Base-by-base conservation (phyloP, 1,140 invertebrate genomes). In the Brachionus koreanus region DNA sequence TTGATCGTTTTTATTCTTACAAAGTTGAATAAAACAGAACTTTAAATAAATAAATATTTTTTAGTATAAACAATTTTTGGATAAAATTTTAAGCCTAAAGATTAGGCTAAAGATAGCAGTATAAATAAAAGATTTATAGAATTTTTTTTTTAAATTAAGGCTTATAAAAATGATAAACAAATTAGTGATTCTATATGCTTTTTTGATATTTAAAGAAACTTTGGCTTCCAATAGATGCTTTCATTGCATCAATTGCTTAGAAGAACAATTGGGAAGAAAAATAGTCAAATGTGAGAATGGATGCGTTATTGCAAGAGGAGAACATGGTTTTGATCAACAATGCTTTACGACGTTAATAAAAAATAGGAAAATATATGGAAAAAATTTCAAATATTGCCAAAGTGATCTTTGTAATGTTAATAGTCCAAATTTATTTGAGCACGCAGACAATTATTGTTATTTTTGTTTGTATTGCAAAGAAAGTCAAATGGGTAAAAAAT, bases 11-110 rank as follows among this genome's bases (percentile, higher is more conserved):
- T 13, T 82, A 19, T 82, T 49, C 43, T 49, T 82, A 65, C 19
- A 46, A 82, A 65, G 57, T 82, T 65, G 79, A 82, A 82, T 82
- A 82, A 42, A 23, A 57, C 16, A 19, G 9, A 35, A n/a, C 29
- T 23, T 42, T 72, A 43, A 16, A 5, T 72, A 37, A 39, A 39
- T 37, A 72, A 39, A 72, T 16, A 72, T 42, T 72, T 39, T 12
- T 35, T 16, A 19, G 1, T 37, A 35, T 33, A 69, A 69, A 69
- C 25, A 69, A 35, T 33, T 72, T 65, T 65, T 65, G 13, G 25
- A n/a, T 65, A 33, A 33, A 6, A 33, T 65, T 29, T 65, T 5
- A 13, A 33, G 29, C 25, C 1, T 6, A 12, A 35, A 5, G 3
- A 25, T 23, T n/a, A n/a, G n/a, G n/a, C n/a, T 6, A 3, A 65